Evolutionary conservation across 2,797 vertebrate genomes (phyloP).

Genomic region (Heteromormyrus szaboi): DNA sequence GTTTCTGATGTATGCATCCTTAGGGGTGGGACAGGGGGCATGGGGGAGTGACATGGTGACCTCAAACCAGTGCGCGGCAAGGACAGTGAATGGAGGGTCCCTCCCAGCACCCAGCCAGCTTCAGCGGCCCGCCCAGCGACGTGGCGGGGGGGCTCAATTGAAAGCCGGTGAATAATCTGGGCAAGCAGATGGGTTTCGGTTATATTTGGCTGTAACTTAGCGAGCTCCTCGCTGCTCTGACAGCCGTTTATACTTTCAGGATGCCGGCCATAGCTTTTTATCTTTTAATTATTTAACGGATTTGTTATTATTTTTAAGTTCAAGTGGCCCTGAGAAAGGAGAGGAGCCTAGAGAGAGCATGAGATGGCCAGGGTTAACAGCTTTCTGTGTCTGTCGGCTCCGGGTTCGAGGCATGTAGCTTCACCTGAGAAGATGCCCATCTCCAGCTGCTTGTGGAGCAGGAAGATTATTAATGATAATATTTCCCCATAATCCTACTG

Average conservation of each 20-base stretch:
- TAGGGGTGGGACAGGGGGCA: background rate
- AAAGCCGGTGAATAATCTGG: constrained; percentile 62
- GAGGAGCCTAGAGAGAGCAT: background rate
- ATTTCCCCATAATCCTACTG: constrained; percentile 44
- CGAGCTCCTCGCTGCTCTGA: constrained; percentile 47
- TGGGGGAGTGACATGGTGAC: background rate
- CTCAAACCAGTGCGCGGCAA: background rate
- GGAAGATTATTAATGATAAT: constrained; percentile 46
- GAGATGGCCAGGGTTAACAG: background rate
- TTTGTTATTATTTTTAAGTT: constrained; percentile 30
- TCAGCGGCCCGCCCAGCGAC: constrained; percentile 49
- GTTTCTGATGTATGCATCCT: background rate
- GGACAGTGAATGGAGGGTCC: background rate
- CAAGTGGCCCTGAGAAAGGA: background rate
- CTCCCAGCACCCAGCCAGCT: constrained; percentile 44
- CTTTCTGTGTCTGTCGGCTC: constrained; percentile 43
- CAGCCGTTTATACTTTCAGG: constrained; percentile 52
- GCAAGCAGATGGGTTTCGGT: constrained; percentile 66
- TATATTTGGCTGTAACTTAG: constrained; percentile 66
- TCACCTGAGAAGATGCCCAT: background rate
- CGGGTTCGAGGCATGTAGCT: background rate
- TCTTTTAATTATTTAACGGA: constrained; percentile 2
- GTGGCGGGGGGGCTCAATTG: constrained; percentile 45
- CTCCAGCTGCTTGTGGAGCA: constrained; percentile 26
- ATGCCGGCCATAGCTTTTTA: constrained; percentile 42